These are phyloP conservation scores for Orthonevra nobilis DNA, from an alignment of 2,888 invertebrate species.

Conservation along the genomic window DNA sequence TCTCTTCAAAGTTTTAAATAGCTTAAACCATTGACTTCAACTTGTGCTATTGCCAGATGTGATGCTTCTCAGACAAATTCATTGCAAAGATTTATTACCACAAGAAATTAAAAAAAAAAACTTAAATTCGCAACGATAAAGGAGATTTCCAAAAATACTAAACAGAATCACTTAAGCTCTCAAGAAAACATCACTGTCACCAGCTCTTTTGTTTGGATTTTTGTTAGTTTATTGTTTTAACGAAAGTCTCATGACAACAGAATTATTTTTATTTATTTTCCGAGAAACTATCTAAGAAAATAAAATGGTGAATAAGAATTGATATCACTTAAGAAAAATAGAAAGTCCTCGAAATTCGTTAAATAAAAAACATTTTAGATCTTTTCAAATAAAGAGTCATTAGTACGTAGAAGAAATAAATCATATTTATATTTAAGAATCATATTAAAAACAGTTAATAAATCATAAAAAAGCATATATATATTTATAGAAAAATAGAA, in stretches of 20 bases:
- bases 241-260: slow-evolving; percentile 3
- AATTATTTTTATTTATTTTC: not conserved
- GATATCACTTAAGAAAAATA: not conserved
- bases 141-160: not conserved
- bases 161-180: not conserved
- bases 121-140: not conserved
- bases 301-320: not conserved
- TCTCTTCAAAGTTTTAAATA: not conserved
- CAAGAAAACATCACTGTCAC: slow-evolving; percentile 3
- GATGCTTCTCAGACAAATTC: slow-evolving; percentile 6
- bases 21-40: not conserved
- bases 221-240: not conserved
- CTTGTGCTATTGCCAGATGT: not conserved
- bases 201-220: slow-evolving; percentile 7
- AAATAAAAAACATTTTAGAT: too few species aligned
- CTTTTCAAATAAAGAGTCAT: not conserved
- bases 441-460: too few species aligned
- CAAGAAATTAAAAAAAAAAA: not conserved
- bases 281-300: not conserved
- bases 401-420: not conserved
- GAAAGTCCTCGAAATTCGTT: not conserved
- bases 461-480: too few species aligned
- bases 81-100: not conserved
- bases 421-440: too few species aligned
- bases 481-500: too few species aligned